Base-by-base conservation (phyloP, 2,113 vertebrate genomes). In the Pluvianellus socialis region DNA sequence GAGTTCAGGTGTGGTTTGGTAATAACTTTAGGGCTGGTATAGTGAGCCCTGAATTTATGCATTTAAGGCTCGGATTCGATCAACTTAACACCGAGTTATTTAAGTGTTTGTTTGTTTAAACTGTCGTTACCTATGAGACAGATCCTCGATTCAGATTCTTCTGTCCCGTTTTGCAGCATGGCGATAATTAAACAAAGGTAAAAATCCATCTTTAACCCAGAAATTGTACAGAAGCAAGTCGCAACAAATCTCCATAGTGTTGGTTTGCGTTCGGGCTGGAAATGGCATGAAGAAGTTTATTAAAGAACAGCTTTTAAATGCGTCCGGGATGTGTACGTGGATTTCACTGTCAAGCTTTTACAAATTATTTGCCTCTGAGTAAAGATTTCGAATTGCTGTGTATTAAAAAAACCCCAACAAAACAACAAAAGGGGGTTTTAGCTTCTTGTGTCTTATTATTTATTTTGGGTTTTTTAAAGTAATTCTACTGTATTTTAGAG, bases 201-300 rank as follows among this genome's bases (percentile, higher is more conserved):
- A 90, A 87, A 89, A 91, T 83, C 56, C 67, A 68, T 40, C 86
- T 90, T 91, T 71, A 86, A 84, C 92, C 21, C 35, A 83, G 58
- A 91, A 95, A 87, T 74, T 32, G n/a, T 70, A 38, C 42, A 40
- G 75, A 72, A 95, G 30, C 93, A 81, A 94, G 87, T 96, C 88
- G n/a, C 47, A 95, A 75, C 96, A 97, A 55, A 96, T 93, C 89
- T 90, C 44, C 28, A n/a, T 80, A 63, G 65, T 10, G 18, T 33
- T 91, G 80, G n/a, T 94, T 59, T 70, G 58, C 12, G 3, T 90
- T 91, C 80, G 94, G 81, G 7, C 67, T 77, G 68, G 71, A 81
- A 80, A 27, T 47, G 45, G 32, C 70, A 71, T 35, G 83, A 93
- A 79, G 47, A 3, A 9, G 33, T 32, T 58, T 72, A 35, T 67